Evolutionary conservation across 2,888 invertebrate genomes (phyloP), one percentile per base, ranked within the genome.

Genomic region (Aspidiotus rigidus): DNA sequence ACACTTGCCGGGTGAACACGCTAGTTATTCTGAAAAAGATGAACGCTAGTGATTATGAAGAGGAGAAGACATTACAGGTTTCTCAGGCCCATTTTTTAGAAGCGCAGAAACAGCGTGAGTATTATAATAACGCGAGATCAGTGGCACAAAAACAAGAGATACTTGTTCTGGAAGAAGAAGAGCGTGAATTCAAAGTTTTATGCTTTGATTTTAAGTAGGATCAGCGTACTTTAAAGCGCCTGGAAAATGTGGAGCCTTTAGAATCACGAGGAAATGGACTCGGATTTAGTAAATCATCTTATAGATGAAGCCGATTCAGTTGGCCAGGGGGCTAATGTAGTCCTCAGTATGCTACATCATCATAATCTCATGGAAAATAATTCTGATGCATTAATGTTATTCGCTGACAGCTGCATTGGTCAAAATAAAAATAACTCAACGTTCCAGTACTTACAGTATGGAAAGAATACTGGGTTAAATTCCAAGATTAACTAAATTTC

Each of bases 191-290:
- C 5, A 28, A 28, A 28, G 49, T 49, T 49, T 6, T 49, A n/a
- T 2, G 11, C 6, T 49, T 49, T n/a, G 49, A 49, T 49, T 49
- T 13, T n/a, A 49, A n/a, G 49, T 49, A 6, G 49, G 49, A n/a
- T 49, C 49, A n/a, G 49, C 49, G 49, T 49, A 49, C n/a, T 49
- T 49, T 49, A 49, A 49, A 49, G 49, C 49, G n/a, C 11, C 49
- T 49, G 2, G 49, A 49, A 49, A 49, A 49, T 28, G 28, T 5
- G 28, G 28, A 5, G 28, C 5, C 2, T 28, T 28, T 28, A 5
- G 28, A 28, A 28, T 28, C 3, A 13, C 10, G n/a, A 49, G 2
- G 49, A 49, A n/a, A n/a, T n/a, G 3, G 6, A 49, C 49, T 13
- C 10, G n/a, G 2, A n/a, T 49, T 11, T 6, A n/a, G n/a, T n/a